Percentiles rank a stretch among this genome's conserved stretches.
Evolutionary conservation across 2,113 vertebrate genomes (phyloP).

Genomic region (Pseudopipra pipra): DNA sequence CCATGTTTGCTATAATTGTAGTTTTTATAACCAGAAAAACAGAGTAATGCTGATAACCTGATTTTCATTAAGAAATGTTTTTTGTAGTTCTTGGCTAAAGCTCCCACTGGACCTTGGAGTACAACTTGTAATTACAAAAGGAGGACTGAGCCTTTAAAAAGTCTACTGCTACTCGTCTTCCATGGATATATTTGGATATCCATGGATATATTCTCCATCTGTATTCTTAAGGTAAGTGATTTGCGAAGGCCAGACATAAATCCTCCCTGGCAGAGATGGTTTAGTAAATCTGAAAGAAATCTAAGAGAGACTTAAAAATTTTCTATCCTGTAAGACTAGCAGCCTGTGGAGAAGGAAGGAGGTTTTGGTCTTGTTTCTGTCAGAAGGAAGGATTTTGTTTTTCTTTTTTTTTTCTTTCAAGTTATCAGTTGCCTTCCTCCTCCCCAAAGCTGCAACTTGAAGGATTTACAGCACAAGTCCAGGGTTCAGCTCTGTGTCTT

Average conservation of each 20-base stretch:
- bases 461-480: background rate
- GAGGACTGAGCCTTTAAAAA: background rate
- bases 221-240: background rate
- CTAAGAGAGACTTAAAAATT: background rate
- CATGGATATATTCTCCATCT: background rate
- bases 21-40: background rate
- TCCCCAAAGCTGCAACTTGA: background rate
- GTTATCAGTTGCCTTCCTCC: background rate
- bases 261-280: background rate
- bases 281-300: background rate
- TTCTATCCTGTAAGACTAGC: background rate
- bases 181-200: background rate
- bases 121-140: background rate
- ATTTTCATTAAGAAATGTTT: background rate
- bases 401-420: background rate
- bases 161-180: background rate
- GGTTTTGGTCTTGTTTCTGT: background rate
- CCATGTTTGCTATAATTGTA: background rate
- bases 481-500: background rate
- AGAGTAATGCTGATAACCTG: background rate
- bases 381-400: background rate
- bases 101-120: background rate
- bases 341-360: background rate
- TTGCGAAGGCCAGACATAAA: background rate
- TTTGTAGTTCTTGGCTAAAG: background rate